Conservation (phyloP, 2,888 invertebrate species). For the Phengaris alcon region DNA sequence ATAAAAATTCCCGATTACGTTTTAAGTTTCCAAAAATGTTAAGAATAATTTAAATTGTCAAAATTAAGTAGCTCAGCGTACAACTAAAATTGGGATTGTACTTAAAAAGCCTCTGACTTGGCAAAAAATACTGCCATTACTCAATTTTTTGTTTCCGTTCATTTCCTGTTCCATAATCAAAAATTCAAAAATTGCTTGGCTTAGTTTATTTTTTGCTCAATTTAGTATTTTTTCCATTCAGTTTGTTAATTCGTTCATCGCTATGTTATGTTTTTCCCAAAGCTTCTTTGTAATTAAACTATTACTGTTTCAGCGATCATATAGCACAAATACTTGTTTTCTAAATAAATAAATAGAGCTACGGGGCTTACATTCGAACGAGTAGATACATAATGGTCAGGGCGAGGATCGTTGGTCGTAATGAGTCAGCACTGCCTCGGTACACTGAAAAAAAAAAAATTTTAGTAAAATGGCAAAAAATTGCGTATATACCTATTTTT, state of each 20-base stretch:
- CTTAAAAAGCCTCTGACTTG: slow-evolving; percentile 21
- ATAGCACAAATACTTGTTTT: slow-evolving; percentile 37
- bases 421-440: slow-evolving; percentile 49
- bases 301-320: slow-evolving; percentile 31
- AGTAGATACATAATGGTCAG: slow-evolving; percentile 64
- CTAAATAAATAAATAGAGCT: slow-evolving; percentile 63
- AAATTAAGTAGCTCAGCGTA: slow-evolving; percentile 24
- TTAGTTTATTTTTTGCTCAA: neutral
- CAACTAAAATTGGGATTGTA: slow-evolving; percentile 16
- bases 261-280: slow-evolving; percentile 5
- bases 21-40: slow-evolving; percentile 8
- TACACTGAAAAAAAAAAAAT: slow-evolving; percentile 53
- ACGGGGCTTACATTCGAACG: slow-evolving; percentile 56
- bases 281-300: slow-evolving; percentile 2
- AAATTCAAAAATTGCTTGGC: neutral
- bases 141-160: no score
- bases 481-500: neutral
- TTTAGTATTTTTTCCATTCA: neutral
- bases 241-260: neutral
- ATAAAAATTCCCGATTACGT: slow-evolving; percentile 12
- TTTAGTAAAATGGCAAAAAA: slow-evolving; percentile 9
- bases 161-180: neutral
- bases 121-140: neutral
- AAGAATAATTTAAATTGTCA: slow-evolving; percentile 16
- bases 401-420: slow-evolving; percentile 47